Evolutionary conservation across 1,140 invertebrate species (phyloP).

Genomic region (Sminthurinus signatus): DNA sequence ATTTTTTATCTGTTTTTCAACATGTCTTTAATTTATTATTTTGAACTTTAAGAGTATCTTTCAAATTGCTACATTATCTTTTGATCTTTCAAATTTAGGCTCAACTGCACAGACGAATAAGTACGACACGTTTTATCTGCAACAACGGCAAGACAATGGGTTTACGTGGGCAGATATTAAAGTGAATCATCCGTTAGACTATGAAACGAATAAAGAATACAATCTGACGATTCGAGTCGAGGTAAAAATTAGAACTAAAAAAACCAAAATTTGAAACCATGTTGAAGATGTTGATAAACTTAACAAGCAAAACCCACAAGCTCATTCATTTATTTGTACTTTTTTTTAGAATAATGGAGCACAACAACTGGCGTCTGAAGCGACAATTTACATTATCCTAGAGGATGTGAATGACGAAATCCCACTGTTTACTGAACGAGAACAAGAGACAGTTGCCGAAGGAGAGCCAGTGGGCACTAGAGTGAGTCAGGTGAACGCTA

Average conservation of each 20-base stretch:
- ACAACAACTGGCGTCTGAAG: slow-evolving; percentile 88
- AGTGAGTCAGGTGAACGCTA: slow-evolving; percentile 92
- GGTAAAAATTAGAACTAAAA: slow-evolving; percentile 54
- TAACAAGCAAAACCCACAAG: no score
- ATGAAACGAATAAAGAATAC: slow-evolving; percentile 90
- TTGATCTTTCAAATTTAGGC: no score
- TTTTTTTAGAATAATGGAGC: slow-evolving; percentile 89
- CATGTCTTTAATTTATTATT: no score
- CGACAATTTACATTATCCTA: slow-evolving; percentile 85
- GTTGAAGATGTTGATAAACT: no score
- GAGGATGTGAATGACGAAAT: slow-evolving; percentile 95
- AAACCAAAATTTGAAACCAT: neutral
- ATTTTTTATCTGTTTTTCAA: no score
- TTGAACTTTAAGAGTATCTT: no score
- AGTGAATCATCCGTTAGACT: slow-evolving; percentile 91
- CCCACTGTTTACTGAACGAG: slow-evolving; percentile 71
- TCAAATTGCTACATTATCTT: no score
- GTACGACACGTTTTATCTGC: slow-evolving; percentile 88
- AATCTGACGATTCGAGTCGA: slow-evolving; percentile 92
- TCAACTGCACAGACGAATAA: slow-evolving; percentile 93
- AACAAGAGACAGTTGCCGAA: slow-evolving; percentile 89
- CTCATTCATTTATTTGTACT: no score
- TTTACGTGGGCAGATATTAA: slow-evolving; percentile 63
- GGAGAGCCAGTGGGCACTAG: slow-evolving; percentile 85
- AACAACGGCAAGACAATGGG: slow-evolving; percentile 81